These are phyloP conservation scores for Heterohyrax brucei DNA, from an alignment of 2,797 vertebrate genomes.

Conservation along the genomic window DNA sequence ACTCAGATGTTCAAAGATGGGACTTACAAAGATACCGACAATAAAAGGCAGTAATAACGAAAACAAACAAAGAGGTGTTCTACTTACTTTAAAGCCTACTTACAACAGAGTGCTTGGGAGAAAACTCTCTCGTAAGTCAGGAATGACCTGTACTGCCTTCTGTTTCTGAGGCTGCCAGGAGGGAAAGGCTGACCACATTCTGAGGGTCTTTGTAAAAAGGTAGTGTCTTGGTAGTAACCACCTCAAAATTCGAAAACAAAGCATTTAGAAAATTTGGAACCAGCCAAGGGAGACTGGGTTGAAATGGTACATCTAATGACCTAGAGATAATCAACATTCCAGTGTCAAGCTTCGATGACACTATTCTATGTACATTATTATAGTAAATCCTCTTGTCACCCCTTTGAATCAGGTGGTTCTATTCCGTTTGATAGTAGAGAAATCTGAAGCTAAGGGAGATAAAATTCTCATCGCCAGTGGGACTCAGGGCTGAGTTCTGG, in stretches of 20 bases:
- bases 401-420: neutral
- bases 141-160: neutral
- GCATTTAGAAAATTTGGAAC: neutral
- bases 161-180: conserved; percentile 30
- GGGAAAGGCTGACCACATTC: neutral
- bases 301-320: neutral
- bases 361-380: neutral
- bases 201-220: conserved; percentile 30
- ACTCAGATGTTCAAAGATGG: too few species aligned
- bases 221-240: conserved; percentile 44
- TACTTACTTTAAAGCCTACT: too few species aligned
- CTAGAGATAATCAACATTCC: neutral
- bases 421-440: conserved; percentile 12
- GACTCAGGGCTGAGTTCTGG: neutral
- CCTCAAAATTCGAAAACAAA: conserved; percentile 44
- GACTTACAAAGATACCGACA: too few species aligned
- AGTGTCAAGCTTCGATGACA: conserved; percentile 4
- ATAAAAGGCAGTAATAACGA: too few species aligned
- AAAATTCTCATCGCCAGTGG: neutral
- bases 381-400: conserved; percentile 11
- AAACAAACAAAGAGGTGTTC: too few species aligned
- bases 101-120: neutral
- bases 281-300: neutral
- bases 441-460: neutral
- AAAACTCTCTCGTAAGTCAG: neutral